These are phyloP conservation scores for Cantharis rufa DNA, from an alignment of 2,888 invertebrate species.

Conservation along the genomic window DNA sequence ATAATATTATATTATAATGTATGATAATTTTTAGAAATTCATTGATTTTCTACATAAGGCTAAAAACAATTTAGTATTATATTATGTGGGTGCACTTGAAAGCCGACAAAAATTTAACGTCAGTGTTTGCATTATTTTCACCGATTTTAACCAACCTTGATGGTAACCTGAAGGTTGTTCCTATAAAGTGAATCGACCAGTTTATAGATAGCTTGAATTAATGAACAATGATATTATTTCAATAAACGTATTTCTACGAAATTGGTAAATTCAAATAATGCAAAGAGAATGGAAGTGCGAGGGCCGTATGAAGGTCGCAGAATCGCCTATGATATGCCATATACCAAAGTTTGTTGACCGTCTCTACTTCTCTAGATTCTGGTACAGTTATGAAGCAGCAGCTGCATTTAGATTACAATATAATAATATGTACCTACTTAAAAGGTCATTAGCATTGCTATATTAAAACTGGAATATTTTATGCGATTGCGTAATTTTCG, in stretches of 20 bases:
- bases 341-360: slow-evolving; percentile 31
- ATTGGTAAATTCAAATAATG: background rate
- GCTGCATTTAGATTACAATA: slow-evolving; percentile 22
- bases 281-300: slow-evolving; percentile 17
- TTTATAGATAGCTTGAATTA: background rate
- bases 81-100: background rate
- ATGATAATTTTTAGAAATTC: background rate
- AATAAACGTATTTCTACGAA: background rate
- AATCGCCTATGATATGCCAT: slow-evolving; percentile 31
- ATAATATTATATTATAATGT: no score
- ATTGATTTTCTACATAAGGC: background rate
- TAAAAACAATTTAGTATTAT: background rate
- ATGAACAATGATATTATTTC: background rate
- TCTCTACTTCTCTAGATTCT: slow-evolving; percentile 11
- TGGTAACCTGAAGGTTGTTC: background rate
- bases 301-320: slow-evolving; percentile 34
- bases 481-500: background rate
- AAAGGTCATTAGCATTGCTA: slow-evolving; percentile 20
- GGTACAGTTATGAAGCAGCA: slow-evolving; percentile 25
- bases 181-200: background rate
- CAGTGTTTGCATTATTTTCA: background rate
- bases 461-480: background rate
- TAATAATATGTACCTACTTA: slow-evolving; percentile 22
- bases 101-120: background rate
- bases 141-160: background rate